phyloP scores from a whole-genome alignment of 2,888 invertebrate genomes.

The Alviniconcha strummeri region DNA sequence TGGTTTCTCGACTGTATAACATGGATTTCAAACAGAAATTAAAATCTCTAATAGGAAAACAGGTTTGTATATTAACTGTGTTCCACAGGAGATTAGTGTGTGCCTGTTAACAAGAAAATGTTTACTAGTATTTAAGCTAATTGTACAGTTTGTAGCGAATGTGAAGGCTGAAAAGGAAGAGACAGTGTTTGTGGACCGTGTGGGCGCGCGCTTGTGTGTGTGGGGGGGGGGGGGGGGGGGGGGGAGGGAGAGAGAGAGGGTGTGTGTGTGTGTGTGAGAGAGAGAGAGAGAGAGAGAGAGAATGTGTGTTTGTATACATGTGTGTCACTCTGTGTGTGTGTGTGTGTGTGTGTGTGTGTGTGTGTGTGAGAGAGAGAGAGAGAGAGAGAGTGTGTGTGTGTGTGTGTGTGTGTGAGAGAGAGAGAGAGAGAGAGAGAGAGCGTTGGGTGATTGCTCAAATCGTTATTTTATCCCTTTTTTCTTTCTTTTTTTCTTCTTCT shows the following conservation, averaged over 20 bases:
- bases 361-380: not conserved
- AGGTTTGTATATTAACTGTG: slow-evolving; percentile 46
- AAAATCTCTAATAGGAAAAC: slow-evolving; percentile 61
- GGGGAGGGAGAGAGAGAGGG: not conserved
- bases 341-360: slow-evolving; percentile 14
- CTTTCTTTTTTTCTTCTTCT: too few relatives aligned
- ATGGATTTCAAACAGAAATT: slow-evolving; percentile 67
- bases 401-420: too few relatives aligned
- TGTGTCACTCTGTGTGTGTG: slow-evolving; percentile 10
- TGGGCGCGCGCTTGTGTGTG: too few relatives aligned
- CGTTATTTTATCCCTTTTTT: too few relatives aligned
- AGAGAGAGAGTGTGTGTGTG: too few relatives aligned
- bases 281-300: too few relatives aligned
- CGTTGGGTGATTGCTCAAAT: too few relatives aligned
- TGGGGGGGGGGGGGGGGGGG: too few relatives aligned
- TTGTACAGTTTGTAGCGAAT: too few relatives aligned
- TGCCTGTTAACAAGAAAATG: not conserved
- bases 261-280: slow-evolving; percentile 7
- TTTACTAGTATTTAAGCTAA: not conserved
- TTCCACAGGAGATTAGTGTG: not conserved
- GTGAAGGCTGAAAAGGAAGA: not conserved
- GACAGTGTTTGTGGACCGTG: too few relatives aligned
- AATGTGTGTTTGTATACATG: not conserved
- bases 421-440: too few relatives aligned
- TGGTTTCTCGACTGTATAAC: not conserved